Base-by-base conservation (phyloP, 2,797 vertebrate species). In the Ibycter americanus region DNA sequence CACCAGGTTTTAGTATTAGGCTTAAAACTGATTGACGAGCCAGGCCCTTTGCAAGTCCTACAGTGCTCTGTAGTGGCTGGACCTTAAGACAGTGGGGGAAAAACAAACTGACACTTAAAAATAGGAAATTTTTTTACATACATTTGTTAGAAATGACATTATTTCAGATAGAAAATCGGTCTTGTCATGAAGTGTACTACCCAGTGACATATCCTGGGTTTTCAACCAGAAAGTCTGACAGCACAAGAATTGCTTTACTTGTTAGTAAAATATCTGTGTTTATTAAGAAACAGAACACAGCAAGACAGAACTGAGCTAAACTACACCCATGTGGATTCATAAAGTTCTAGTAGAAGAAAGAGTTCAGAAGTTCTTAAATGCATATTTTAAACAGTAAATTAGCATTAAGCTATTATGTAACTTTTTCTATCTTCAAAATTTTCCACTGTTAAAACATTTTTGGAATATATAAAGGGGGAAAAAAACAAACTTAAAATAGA, bases 1-100 rank as follows among this genome's bases (percentile, higher is more conserved):
- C 99, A 93, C 99, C 99, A 22, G 99, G 99, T 97, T 98, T 99
- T 94, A 99, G 98, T 87, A 99, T 97, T 49, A 99, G 91, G 94
- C 99, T 99, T 98, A 99, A 98, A 95, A 99, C 97, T n/a, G 98
- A 99, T 46, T 99, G 99, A 82, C 98, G 98, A 93, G 98, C 98
- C 25, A 98, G 92, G 56, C 99, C 99, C 91, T 99, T 99, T 26
- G 98, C 84, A 96, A 99, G 98, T 83, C 99, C 99, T 46, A 98
- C 92, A 78, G 98, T 97, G 96, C 97, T 98, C 89, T 98, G 99
- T 52, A 98, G 93, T 71, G 98, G 96, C 13, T 98, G 98, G 13
- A 98, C 99, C 99, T 99, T 97, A 76, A 94, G 59, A 94, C 11
- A 90, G 66, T n/a, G 22, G 55, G 55, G 38, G 73, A 97, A 97